phyloP scores from a whole-genome alignment of 2,113 vertebrate species.

The Sebastes schlegelii region DNA sequence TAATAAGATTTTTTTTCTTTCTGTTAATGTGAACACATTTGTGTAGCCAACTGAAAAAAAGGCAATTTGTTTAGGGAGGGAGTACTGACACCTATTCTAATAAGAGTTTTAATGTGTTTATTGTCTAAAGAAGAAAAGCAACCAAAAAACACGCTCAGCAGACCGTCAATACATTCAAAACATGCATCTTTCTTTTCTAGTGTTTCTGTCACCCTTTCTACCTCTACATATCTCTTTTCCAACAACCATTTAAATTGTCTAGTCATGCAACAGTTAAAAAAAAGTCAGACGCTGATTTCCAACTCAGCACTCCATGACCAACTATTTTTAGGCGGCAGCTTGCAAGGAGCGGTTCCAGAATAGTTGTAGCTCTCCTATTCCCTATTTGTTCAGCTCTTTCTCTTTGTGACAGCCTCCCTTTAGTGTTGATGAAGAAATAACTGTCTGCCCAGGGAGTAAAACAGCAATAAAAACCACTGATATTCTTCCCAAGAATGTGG shows the following conservation, averaged over 20 bases:
- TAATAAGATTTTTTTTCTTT: not conserved
- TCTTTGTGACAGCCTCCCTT: not conserved
- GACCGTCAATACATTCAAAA: not conserved
- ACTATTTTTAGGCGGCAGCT: slow-evolving; percentile 19
- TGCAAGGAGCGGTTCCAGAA: slow-evolving; percentile 8
- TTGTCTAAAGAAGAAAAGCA: not conserved
- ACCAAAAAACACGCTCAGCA: not conserved
- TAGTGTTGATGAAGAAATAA: not conserved
- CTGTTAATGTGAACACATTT: not conserved
- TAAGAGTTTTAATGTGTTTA: not conserved
- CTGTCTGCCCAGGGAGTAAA: slow-evolving; percentile 2
- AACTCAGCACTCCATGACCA: not conserved
- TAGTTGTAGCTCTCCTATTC: not conserved
- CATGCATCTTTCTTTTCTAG: not conserved
- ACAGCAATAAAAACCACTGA: not conserved
- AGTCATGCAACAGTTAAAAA: slow-evolving; percentile 1
- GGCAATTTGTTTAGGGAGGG: not conserved
- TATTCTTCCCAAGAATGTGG: not conserved
- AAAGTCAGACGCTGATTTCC: not conserved
- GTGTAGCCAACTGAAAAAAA: not conserved
- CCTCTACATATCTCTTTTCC: not conserved
- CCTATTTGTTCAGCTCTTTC: not conserved
- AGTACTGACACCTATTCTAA: not conserved
- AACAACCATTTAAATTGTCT: not conserved
- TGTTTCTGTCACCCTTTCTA: not conserved